Evolutionary conservation across 2,797 vertebrate genomes (phyloP), one percentile per base, ranked within the genome.

Genomic region (Tamandua tetradactyla): DNA sequence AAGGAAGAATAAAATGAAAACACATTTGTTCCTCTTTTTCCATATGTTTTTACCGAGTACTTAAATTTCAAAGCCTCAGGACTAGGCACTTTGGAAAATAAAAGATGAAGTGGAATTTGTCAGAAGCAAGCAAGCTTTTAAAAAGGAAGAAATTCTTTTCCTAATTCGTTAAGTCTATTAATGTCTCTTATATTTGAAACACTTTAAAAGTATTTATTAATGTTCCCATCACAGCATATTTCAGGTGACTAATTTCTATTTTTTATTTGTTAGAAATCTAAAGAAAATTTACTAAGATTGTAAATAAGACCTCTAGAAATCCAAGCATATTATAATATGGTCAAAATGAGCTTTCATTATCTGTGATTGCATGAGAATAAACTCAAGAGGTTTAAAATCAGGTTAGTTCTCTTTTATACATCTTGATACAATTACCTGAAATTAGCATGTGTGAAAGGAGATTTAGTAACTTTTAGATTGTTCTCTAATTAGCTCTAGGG

Each of bases 261-360:
- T 90, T 93, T 94, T 88, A 75, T 86, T 92, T 71, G 75, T 62
- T 69, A 76, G 49, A 84, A 87, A 85, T 37, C 59, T 80, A 81
- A 88, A 94, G 74, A 57, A 74, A 81, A 82, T 93, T 91, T 81
- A 32, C 68, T 86, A 87, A 90, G 40, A 68, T 69, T 79, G 64
- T 92, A 87, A 94, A 84, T 69, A 80, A 75, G 72, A 59, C 55
- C 11, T 91, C 86, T 96, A 90, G 85, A 64, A 75, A 96, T 96
- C 95, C 95, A 44, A 89, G 68, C 68, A 20, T 81, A 80, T 81
- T 17, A 62, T 84, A 91, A 92, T 89, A 74, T 75, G 59, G 49
- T 66, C 14, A 92, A 47, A 79, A 89, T 92, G 59, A 95, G 42
- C 44, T 89, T 40, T 94, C 87, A 64, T 81, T 89, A 71, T 86